A percentile compares a stretch with the other conserved stretches of the same genome.
Conservation (phyloP, 2,113 vertebrate species). For the Toxotes chatareus region DNA sequence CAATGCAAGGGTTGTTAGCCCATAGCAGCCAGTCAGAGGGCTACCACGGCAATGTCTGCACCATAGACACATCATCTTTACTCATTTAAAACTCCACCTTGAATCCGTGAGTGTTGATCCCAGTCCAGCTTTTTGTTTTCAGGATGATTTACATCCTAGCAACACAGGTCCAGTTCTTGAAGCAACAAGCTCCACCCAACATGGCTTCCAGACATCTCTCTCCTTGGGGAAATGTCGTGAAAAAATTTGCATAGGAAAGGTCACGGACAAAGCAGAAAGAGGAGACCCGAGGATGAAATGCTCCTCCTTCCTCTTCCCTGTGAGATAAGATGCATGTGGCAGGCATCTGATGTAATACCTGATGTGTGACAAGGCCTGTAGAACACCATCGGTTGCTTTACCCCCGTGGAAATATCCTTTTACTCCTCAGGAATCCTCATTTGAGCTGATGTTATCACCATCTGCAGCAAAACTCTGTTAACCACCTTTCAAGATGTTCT, state of each 20-base stretch:
- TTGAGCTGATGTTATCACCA: slow-evolving; percentile 55
- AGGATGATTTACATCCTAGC: slow-evolving; percentile 32
- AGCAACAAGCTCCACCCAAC: slow-evolving; percentile 19
- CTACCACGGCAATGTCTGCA: slow-evolving; percentile 45
- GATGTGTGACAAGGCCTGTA: slow-evolving; percentile 62
- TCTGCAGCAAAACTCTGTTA: slow-evolving; percentile 26
- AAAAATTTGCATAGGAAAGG: slow-evolving; percentile 76
- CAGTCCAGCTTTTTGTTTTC: slow-evolving; percentile 39
- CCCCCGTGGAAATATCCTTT: slow-evolving; percentile 53
- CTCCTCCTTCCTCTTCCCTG: slow-evolving; percentile 69
- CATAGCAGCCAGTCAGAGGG: slow-evolving; percentile 70
- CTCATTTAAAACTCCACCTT: slow-evolving; percentile 49
- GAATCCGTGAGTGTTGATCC: slow-evolving; percentile 43
- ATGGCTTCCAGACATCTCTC: slow-evolving; percentile 8
- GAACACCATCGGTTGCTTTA: slow-evolving; percentile 50
- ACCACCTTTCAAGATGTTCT: slow-evolving; percentile 7
- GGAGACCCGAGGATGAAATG: slow-evolving; percentile 38
- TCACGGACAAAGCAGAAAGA: slow-evolving; percentile 61
- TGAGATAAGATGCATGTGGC: slow-evolving; percentile 64
- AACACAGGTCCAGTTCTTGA: slow-evolving; percentile 28
- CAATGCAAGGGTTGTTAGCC: slow-evolving; percentile 83
- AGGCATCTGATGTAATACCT: slow-evolving; percentile 64
- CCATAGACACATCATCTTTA: slow-evolving; percentile 40
- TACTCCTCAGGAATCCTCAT: slow-evolving; percentile 49
- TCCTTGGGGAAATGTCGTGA: slow-evolving; percentile 41